Evolutionary conservation across 1,140 invertebrate genomes (phyloP).

Genomic region (Danaus plexippus): DNA sequence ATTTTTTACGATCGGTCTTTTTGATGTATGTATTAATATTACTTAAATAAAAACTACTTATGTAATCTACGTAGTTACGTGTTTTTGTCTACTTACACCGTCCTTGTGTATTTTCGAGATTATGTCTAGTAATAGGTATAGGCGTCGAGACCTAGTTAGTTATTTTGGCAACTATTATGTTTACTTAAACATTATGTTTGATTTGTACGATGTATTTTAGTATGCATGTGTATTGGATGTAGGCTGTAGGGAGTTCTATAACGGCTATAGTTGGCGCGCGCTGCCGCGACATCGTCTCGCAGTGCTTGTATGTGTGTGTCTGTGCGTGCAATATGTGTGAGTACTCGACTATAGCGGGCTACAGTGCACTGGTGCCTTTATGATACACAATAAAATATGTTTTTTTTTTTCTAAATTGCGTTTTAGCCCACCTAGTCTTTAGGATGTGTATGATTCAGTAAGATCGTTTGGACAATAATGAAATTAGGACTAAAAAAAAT

Average conservation of each 20-base stretch:
- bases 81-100: constrained; percentile 68
- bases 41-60: constrained; percentile 57
- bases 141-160: constrained; percentile 51
- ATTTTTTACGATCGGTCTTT: constrained; percentile 40
- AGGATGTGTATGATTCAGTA: constrained; percentile 54
- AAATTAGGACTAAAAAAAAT: constrained; percentile 47
- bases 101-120: constrained; percentile 70
- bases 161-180: constrained; percentile 61
- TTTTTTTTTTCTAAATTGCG: constrained; percentile 48
- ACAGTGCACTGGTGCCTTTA: no score
- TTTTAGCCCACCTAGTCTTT: constrained; percentile 68
- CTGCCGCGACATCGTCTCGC: constrained; percentile 15
- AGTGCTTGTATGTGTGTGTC: constrained; percentile 21
- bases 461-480: constrained; percentile 48
- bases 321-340: constrained; percentile 19
- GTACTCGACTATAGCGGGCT: no score
- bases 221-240: constrained; percentile 36
- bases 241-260: constrained; percentile 26
- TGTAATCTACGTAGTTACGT: constrained; percentile 49
- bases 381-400: constrained; percentile 5
- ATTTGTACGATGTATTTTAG: constrained; percentile 31
- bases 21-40: constrained; percentile 46
- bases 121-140: constrained; percentile 61
- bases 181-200: constrained; percentile 42
- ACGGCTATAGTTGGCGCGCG: constrained; percentile 16